phyloP scores from a whole-genome alignment of 92 coral and sea anemone species.

The Zoanthus gigantus region DNA sequence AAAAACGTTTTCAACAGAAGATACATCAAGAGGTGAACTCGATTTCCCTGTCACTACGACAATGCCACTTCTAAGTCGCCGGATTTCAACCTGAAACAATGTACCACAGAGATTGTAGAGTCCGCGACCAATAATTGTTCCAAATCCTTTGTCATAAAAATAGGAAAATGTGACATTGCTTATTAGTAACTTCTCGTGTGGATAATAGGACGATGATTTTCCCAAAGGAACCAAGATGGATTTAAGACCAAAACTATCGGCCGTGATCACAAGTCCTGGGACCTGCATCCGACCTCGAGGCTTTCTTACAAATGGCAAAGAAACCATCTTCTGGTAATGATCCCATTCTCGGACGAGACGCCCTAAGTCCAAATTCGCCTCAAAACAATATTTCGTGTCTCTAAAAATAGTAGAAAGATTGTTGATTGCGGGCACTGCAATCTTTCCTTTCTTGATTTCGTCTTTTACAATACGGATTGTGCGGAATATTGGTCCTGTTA shows the following conservation, averaged over 20 bases:
- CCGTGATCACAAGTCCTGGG: slow-evolving; percentile 71
- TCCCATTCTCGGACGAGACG: slow-evolving; percentile 70
- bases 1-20: slow-evolving; percentile 78
- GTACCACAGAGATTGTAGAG: slow-evolving; percentile 81
- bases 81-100: slow-evolving; percentile 73
- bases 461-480: slow-evolving; percentile 59
- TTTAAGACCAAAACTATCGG: slow-evolving; percentile 49
- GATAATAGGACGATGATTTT: slow-evolving; percentile 66
- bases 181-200: slow-evolving; percentile 76
- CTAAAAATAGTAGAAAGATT: not conserved
- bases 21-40: slow-evolving; percentile 80
- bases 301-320: slow-evolving; percentile 71
- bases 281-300: slow-evolving; percentile 49
- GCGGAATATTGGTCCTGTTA: slow-evolving; percentile 18
- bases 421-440: slow-evolving; percentile 14
- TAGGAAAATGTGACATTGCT: slow-evolving; percentile 84
- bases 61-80: slow-evolving; percentile 59
- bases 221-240: slow-evolving; percentile 81
- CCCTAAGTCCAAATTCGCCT: slow-evolving; percentile 47
- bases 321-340: slow-evolving; percentile 54
- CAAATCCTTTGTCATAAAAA: slow-evolving; percentile 63
- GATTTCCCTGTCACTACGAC: slow-evolving; percentile 80
- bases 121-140: slow-evolving; percentile 89
- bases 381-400: slow-evolving; percentile 52
- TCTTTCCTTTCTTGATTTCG: slow-evolving; percentile 54